A percentile compares a stretch with the other conserved stretches of the same genome.
These are phyloP conservation scores for Sycophila texana DNA, from an alignment of 2,888 invertebrate species.

Conservation along the genomic window DNA sequence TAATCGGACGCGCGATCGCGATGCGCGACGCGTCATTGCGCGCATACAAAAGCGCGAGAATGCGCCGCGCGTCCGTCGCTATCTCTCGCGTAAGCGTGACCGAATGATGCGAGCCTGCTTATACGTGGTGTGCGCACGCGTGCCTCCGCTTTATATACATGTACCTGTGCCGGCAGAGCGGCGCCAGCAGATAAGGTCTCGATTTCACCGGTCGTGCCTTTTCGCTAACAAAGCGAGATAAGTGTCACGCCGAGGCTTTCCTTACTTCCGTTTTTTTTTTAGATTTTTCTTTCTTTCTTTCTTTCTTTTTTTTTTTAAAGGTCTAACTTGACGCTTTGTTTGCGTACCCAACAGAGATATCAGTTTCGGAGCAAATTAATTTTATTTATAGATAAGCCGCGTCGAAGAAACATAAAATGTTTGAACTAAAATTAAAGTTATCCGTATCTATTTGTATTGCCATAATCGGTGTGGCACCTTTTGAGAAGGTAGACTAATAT, in stretches of 20 bases:
- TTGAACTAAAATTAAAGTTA: too few species aligned
- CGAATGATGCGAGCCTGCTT: conserved; percentile 13
- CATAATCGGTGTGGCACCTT: too few species aligned
- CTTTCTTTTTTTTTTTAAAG: neutral
- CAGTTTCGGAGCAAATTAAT: too few species aligned
- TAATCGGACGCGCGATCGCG: conserved; percentile 30
- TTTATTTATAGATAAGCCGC: too few species aligned
- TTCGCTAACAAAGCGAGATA: neutral
- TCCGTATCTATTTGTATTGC: too few species aligned
- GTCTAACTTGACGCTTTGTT: too few species aligned
- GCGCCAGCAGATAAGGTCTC: neutral
- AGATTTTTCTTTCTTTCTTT: neutral
- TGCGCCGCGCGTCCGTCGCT: neutral
- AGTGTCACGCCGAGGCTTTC: neutral
- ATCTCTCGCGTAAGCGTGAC: neutral
- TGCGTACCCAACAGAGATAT: too few species aligned
- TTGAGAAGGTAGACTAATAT: too few species aligned
- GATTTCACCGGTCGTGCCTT: neutral
- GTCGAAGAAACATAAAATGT: too few species aligned
- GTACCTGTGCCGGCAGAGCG: neutral
- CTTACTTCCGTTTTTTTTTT: neutral
- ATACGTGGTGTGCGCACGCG: neutral
- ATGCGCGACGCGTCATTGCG: conserved; percentile 25
- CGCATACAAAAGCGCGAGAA: neutral
- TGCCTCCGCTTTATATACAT: too few species aligned